These are phyloP conservation scores for Hydra vulgaris DNA, from an alignment of 30 jellyfish, hydroid and myxozoan species.

Conservation along the genomic window DNA sequence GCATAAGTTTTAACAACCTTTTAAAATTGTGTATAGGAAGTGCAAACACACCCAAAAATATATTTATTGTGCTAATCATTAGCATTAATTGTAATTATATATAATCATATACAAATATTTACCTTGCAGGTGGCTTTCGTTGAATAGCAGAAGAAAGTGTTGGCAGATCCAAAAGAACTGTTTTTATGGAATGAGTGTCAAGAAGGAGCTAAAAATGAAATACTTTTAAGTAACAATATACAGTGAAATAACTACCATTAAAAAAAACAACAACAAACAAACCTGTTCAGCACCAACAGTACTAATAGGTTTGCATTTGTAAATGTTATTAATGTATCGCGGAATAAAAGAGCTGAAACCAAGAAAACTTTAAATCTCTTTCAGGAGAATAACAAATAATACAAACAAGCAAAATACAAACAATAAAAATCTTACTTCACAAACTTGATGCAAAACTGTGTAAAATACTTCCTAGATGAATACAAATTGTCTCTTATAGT, in stretches of 20 bases:
- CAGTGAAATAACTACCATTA: neutral
- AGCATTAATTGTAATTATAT: neutral
- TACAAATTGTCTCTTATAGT: slow-evolving; percentile 67
- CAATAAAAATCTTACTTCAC: slow-evolving; percentile 63
- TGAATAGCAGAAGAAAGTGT: slow-evolving; percentile 76
- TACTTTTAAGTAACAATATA: neutral
- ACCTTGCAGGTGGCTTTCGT: slow-evolving; percentile 97
- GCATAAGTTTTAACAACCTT: no score
- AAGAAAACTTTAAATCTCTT: neutral
- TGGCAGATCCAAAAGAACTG: slow-evolving; percentile 74
- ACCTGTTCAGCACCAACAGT: slow-evolving; percentile 98
- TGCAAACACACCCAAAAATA: no score
- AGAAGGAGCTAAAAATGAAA: slow-evolving; percentile 40
- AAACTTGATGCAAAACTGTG: slow-evolving; percentile 86
- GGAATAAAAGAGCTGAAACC: slow-evolving; percentile 86
- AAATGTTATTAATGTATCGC: slow-evolving; percentile 62
- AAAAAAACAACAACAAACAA: neutral
- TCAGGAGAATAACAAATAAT: neutral
- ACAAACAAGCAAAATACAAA: neutral
- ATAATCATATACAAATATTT: neutral
- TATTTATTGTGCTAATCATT: no score
- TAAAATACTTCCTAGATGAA: slow-evolving; percentile 88
- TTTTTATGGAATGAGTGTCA: slow-evolving; percentile 87
- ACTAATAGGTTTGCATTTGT: slow-evolving; percentile 87
- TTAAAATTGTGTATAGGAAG: no score